Evolutionary conservation across 1,140 invertebrate species (phyloP), one percentile per base, ranked within the genome.

Genomic region (Brachionus manjavacas): DNA sequence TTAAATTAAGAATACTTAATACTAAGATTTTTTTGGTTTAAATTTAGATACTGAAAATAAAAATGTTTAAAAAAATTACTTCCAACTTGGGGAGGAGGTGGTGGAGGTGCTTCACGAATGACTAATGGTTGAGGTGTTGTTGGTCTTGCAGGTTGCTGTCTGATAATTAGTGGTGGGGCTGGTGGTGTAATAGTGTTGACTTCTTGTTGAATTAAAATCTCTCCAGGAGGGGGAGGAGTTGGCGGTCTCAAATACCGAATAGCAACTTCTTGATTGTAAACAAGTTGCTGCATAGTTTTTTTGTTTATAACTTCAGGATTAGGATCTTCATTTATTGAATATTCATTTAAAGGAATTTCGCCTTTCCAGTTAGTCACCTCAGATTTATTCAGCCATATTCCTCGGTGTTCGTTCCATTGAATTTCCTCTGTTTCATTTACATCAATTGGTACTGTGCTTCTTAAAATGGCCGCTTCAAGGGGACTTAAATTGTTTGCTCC

Each of bases 221-320:
- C 68, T 14, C 84, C 84, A 11, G 84, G 72, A 64, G 84, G 39
- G 31, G 84, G 84, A n/a, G 84, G 84, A 43, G 84, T 84, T 70
- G 84, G 84, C n/a, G 84, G 84, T 78, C 41, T 43, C 8, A 84
- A 46, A 68, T 78, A 84, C 41, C 84, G 52, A 70, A 84, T 72
- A 12, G 72, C 46, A 52, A 84, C 68, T 31, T 84, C 60, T 43
- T 84, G 84, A 41, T 79, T 25, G 35, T 84, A 84, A 49, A 46
- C 70, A 23, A 78, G 16, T 52, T 72, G 49, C 23, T 79, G 43
- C n/a, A 41, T n/a, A 7, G 31, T 52, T 66, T 60, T 31, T 84
- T 79, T 78, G 16, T 41, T 49, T 68, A 84, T 68, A 0, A 84
- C 16, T 52, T 78, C 74, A 20, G 84, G 84, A 64, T 84, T 84